Evolutionary conservation across 2,888 invertebrate species (phyloP), one percentile per base, ranked within the genome.

Genomic region (Chrysomela aeneicollis): DNA sequence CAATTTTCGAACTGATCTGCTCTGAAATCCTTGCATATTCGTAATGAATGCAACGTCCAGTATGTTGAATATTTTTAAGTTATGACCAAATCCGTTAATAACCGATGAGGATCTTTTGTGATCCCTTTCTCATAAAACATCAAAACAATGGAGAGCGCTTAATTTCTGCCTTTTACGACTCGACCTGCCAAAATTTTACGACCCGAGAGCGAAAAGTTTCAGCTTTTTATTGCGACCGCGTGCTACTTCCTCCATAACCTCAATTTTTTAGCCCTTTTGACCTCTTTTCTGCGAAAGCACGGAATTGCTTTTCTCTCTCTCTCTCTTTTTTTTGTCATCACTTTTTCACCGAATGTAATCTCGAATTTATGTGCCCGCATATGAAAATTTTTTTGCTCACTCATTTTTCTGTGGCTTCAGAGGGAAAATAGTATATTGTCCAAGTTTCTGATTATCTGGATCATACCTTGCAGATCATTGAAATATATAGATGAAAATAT

Each of bases 171-270:
- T 66, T 70, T 70, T 70, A 70, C 68, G 70, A 68, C 68, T 67
- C 63, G 68, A 68, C 70, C 70, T 64, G 70, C 70, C 67, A 70
- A 70, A 70, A 55, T 65, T 70, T 70, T 70, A 70, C 64, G 67
- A 70, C 70, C 67, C 66, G 62, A 64, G 59, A 64, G 50, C 57
- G 54, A 58, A 63, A 61, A 67, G 61, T 65, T 63, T 51, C 26
- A 42, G 57, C 47, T 61, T 61, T 66, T 64, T 66, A 42, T 42
- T 42, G 42, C 42, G 42, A 15, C 42, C 42, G 42, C 42, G 42
- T 15, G 42, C 42, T 42, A 42, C 42, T 42, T 42, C 42, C 42
- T 42, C n/a, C 15, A n/a, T 42, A 15, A 42, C n/a, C 42, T 15
- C 15, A n/a, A 42, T 15, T 42, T 42, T 35, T 42, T 42, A 42